Evolutionary conservation across 53 echinoderm and acorn worm genomes (phyloP).

Genomic region (Stichopus horrens): DNA sequence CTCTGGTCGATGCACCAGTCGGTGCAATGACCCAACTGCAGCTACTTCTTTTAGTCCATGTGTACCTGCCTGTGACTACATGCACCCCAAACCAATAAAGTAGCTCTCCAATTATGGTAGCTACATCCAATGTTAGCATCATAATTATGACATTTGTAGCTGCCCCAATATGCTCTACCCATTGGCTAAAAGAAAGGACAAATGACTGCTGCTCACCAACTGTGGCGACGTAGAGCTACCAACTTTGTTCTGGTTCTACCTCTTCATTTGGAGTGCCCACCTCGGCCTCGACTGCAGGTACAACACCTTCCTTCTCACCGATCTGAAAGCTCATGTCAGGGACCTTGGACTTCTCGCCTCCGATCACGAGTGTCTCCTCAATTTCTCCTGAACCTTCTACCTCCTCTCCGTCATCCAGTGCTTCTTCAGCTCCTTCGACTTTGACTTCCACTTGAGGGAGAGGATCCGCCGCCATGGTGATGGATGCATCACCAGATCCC

Average conservation of each 20-base stretch:
- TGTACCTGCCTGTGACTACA: too few relatives aligned
- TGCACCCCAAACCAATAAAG: too few relatives aligned
- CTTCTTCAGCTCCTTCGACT: constrained; percentile 23
- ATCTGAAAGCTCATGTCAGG: constrained; percentile 43
- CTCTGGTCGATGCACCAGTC: too few relatives aligned
- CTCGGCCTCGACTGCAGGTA: constrained; percentile 16
- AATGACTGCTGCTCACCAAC: not conserved
- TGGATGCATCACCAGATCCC: constrained; percentile 33
- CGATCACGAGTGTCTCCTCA: constrained; percentile 15
- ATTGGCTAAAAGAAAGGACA: not conserved
- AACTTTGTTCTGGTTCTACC: not conserved
- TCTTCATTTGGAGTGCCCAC: constrained; percentile 20
- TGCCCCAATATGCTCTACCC: not conserved
- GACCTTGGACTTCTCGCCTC: constrained; percentile 23
- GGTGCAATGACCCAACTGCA: too few relatives aligned
- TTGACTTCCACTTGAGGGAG: constrained; percentile 23
- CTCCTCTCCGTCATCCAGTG: constrained; percentile 1
- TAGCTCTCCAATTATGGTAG: too few relatives aligned
- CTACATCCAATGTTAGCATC: too few relatives aligned
- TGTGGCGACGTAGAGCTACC: constrained; percentile 11
- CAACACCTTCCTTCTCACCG: constrained; percentile 19
- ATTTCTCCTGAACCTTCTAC: not conserved
- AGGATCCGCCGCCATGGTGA: not conserved
- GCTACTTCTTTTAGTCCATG: too few relatives aligned
- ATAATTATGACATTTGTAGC: too few relatives aligned